Percentiles rank a stretch among this genome's conserved stretches.
Conservation (phyloP, 2,113 vertebrate species). For the Galbula dea region DNA sequence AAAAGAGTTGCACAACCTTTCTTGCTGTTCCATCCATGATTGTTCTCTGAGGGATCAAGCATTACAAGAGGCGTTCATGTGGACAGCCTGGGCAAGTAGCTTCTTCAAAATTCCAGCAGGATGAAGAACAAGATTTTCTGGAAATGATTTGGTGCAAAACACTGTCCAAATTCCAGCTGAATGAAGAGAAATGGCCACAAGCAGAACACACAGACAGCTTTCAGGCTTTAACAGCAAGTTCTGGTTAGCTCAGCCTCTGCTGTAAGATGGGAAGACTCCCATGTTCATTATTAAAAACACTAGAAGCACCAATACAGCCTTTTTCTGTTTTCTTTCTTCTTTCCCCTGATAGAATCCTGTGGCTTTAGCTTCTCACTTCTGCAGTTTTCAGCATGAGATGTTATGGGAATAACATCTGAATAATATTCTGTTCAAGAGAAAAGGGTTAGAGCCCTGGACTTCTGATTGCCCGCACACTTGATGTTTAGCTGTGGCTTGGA, state of each 20-base stretch:
- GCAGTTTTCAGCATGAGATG: not conserved
- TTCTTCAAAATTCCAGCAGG: slow-evolving; percentile 32
- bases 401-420: not conserved
- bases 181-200: not conserved
- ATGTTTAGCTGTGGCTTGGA: not conserved
- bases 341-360: not conserved
- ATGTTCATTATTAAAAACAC: not conserved
- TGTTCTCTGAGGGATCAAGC: slow-evolving; percentile 59
- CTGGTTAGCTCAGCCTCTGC: not conserved
- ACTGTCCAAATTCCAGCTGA: slow-evolving; percentile 1
- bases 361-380: not conserved
- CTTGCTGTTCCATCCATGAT: slow-evolving; percentile 15
- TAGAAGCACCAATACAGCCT: not conserved
- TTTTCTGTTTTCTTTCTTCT: not conserved
- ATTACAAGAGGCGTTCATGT: slow-evolving; percentile 27
- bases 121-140: slow-evolving; percentile 61
- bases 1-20: slow-evolving; percentile 58
- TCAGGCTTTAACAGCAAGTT: not conserved
- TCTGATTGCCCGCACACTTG: rapidly evolving
- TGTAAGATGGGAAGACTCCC: not conserved
- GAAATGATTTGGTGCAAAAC: not conserved
- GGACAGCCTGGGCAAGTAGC: slow-evolving; percentile 33
- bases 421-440: not conserved
- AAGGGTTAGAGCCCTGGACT: not conserved
- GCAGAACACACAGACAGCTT: not conserved